Percentiles rank a stretch among this genome's conserved stretches.
Conservation (phyloP, 1,140 invertebrate genomes). For the Latrodectus geometricus region DNA sequence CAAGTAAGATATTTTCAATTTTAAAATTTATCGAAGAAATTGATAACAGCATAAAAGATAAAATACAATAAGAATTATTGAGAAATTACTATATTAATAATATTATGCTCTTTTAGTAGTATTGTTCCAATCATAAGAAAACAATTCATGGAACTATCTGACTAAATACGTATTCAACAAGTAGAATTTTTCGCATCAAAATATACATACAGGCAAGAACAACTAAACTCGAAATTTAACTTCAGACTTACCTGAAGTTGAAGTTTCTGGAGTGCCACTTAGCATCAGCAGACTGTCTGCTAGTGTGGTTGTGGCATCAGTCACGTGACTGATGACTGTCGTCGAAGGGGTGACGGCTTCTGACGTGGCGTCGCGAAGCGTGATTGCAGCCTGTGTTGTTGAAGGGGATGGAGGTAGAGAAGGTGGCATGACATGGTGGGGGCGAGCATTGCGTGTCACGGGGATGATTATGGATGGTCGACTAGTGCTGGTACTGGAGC, state of each 20-base stretch:
- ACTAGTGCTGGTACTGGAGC: constrained; percentile 52
- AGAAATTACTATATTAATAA: too few relatives aligned
- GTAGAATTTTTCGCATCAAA: too few relatives aligned
- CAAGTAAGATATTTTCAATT: too few relatives aligned
- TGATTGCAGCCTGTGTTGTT: neutral
- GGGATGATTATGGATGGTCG: constrained; percentile 50
- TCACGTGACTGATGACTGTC: neutral
- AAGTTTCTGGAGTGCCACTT: constrained; percentile 43
- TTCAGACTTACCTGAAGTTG: constrained; percentile 33
- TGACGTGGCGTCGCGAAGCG: constrained; percentile 26
- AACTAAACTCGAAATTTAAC: too few relatives aligned
- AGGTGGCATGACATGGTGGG: constrained; percentile 9
- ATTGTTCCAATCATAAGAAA: too few relatives aligned
- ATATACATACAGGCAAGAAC: too few relatives aligned
- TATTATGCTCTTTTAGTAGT: too few relatives aligned
- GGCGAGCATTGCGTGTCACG: constrained; percentile 47
- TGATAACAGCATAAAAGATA: too few relatives aligned
- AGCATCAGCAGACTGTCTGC: constrained; percentile 38
- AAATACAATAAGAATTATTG: too few relatives aligned
- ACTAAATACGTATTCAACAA: too few relatives aligned
- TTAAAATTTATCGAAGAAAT: too few relatives aligned
- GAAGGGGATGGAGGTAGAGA: constrained; percentile 14
- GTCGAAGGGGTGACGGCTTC: neutral
- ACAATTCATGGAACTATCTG: too few relatives aligned
- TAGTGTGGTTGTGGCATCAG: constrained; percentile 26